phyloP scores from a whole-genome alignment of 2,113 vertebrate species.

The Actinemys pallida region DNA sequence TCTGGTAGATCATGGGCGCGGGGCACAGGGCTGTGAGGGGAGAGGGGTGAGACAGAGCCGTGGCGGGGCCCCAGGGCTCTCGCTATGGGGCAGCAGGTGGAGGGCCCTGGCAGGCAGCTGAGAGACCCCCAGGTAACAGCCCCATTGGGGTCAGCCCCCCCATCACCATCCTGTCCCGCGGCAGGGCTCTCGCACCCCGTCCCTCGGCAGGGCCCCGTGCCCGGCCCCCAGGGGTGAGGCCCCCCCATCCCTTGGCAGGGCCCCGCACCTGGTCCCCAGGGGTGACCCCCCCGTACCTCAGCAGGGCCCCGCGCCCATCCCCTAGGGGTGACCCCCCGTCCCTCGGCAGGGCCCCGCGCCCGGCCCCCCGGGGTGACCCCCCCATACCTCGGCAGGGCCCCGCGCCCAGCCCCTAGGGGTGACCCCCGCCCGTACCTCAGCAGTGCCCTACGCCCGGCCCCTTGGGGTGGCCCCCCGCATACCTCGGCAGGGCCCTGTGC shows the following conservation, averaged over 20 bases:
- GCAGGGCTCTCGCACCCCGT: background rate
- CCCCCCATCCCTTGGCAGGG: background rate
- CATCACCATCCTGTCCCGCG: background rate
- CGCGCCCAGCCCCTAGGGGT: accelerated
- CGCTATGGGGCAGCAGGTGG: background rate
- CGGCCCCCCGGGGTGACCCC: accelerated
- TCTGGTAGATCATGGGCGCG: conserved; percentile 78
- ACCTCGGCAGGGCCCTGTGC: background rate
- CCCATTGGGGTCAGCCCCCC: background rate
- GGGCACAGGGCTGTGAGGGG: conserved; percentile 83
- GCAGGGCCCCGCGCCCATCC: too few relatives aligned
- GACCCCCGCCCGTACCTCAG: too few relatives aligned
- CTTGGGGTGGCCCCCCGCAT: accelerated
- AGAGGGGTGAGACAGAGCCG: background rate
- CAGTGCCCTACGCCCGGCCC: too few relatives aligned
- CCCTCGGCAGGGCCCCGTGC: background rate
- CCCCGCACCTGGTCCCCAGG: accelerated
- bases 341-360: background rate
- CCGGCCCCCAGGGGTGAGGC: too few relatives aligned
- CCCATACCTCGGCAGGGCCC: background rate
- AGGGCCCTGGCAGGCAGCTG: background rate
- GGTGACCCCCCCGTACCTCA: too few relatives aligned
- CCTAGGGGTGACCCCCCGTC: accelerated
- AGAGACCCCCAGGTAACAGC: background rate
- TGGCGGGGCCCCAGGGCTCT: background rate